Base-by-base conservation (phyloP, 2,888 invertebrate species). In the Malachius bipustulatus region DNA sequence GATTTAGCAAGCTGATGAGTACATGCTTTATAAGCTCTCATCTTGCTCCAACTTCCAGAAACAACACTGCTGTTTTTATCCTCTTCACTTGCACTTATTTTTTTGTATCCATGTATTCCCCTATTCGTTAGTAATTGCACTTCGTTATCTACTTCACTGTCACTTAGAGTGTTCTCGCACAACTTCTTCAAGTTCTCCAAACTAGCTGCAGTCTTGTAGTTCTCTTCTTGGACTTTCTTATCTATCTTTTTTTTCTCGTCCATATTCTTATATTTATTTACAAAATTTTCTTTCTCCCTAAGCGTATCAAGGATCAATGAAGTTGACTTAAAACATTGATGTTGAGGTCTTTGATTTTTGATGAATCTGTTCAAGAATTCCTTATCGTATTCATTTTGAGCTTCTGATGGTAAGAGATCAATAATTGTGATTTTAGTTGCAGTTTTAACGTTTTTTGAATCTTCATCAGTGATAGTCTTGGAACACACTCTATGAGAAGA, bases 61-160 rank as follows among this genome's bases (percentile, higher is more conserved):
- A 69, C 49, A 16, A 64, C 62, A 42, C 62, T 64, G 39, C 57
- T 60, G 33, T 44, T 49, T 19, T 58, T 59, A 34, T 56, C 56
- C 16, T 59, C 56, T 6, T 45, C 36, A 11, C 39, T 40, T 29
- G 30, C 32, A n/a, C 38, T 44, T 19, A 35, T 13, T 8, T 8
- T 8, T 26, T 43, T 37, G 38, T 32, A 52, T 26, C 47, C 47
- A 16, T 43, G 48, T 3, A 42, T 41, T 26, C 48, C 47, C 35
- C 48, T 48, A 26, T 63, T 62, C 62, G 72, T 71, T 49, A 71
- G 65, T 2, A 64, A 64, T 45, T 72, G 67, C 1, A 75, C 75
- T 52, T 75, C 74, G 48, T 73, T 73, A 47, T 75, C 75, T 3
- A 73, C 71, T 46, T 64, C 71, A 39, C 64, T 66, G 43, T 69